Conservation (phyloP, 2,888 invertebrate species). For the Chaetogeoica ovagalla region DNA sequence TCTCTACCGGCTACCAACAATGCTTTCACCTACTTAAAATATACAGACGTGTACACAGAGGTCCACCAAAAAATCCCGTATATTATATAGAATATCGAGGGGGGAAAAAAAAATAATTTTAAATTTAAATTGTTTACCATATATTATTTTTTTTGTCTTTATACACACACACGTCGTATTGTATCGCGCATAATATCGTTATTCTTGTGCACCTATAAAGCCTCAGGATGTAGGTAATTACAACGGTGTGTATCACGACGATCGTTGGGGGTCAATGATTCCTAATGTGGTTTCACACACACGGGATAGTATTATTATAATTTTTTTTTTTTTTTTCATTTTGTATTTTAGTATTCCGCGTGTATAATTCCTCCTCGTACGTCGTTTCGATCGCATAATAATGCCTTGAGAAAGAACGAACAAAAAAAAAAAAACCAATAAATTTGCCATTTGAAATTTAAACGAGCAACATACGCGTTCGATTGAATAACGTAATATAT, state of each 20-base stretch:
- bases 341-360: constrained; percentile 39
- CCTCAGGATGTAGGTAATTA: constrained; percentile 50
- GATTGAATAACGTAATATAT: neutral
- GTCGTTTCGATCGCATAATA: neutral
- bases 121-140: no score
- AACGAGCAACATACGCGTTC: neutral
- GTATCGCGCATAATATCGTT: neutral
- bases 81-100: constrained; percentile 1
- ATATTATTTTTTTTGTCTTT: no score
- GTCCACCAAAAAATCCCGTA: constrained; percentile 34
- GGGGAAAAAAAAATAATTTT: constrained; percentile 16
- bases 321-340: constrained; percentile 8
- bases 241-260: constrained; percentile 46
- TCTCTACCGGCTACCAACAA: constrained; percentile 25
- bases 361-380: constrained; percentile 14
- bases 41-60: constrained; percentile 24
- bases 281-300: constrained; percentile 43
- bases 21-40: constrained; percentile 47
- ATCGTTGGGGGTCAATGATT: constrained; percentile 52
- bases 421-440: constrained; percentile 12
- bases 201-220: constrained; percentile 16
- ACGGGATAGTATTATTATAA: no score
- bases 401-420: neutral
- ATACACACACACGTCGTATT: no score
- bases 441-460: constrained; percentile 34